Conservation (phyloP, 2,888 invertebrate species). For the Stictocephala bisonia region DNA sequence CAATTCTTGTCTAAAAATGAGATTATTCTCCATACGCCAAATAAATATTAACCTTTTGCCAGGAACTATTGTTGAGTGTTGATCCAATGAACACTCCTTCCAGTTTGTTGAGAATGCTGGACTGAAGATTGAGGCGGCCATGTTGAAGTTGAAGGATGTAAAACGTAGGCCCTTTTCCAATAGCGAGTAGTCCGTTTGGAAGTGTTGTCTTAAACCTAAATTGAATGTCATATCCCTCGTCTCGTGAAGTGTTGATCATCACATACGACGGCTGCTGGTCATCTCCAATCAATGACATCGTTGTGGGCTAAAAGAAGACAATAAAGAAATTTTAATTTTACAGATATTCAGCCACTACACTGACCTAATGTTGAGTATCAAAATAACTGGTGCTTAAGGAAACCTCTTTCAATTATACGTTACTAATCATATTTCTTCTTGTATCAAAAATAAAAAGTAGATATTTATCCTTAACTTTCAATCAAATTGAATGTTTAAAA, state of each 20-base stretch:
- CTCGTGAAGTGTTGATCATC: conserved; percentile 81
- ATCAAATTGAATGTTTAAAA: too few species aligned
- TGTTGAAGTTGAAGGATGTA: conserved; percentile 85
- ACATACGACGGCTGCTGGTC: conserved; percentile 75
- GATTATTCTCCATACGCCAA: too few species aligned
- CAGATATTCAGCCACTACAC: too few species aligned
- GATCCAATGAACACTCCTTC: conserved; percentile 91
- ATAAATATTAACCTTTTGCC: conserved; percentile 76
- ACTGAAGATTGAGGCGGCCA: conserved; percentile 86
- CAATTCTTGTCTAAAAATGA: too few species aligned
- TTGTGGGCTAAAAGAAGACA: conserved; percentile 75
- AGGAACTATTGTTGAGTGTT: conserved; percentile 83
- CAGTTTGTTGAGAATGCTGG: conserved; percentile 89
- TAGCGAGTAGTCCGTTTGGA: conserved; percentile 84
- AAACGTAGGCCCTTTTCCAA: conserved; percentile 85
- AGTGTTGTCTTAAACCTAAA: conserved; percentile 89
- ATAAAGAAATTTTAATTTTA: too few species aligned
- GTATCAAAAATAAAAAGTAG: too few species aligned
- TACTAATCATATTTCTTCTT: too few species aligned
- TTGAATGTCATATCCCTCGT: conserved; percentile 90
- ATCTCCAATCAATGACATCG: conserved; percentile 84
- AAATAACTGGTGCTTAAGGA: too few species aligned
- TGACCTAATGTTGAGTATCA: too few species aligned
- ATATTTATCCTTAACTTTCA: too few species aligned
- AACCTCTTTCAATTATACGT: too few species aligned